Conservation (phyloP, 37 sponge, comb jelly and placozoan genomes). For the Geodia barretti region DNA sequence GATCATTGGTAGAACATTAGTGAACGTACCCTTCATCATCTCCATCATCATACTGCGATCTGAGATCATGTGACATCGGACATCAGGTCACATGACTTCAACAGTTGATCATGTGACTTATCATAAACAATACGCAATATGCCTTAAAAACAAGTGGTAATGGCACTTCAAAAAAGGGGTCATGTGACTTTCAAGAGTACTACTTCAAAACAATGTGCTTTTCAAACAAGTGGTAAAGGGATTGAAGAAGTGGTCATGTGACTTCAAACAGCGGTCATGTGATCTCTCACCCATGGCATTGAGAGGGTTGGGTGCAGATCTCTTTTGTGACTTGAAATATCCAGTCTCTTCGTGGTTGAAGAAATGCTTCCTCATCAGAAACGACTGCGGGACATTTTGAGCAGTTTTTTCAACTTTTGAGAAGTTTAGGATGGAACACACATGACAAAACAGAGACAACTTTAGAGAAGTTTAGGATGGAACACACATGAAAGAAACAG, state of each 20-base stretch:
- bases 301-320: slow-evolving; percentile 60
- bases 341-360: slow-evolving; percentile 86
- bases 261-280: slow-evolving; percentile 14
- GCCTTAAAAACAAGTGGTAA: too few species aligned
- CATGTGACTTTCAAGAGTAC: too few species aligned
- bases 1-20: slow-evolving; percentile 96
- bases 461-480: too few species aligned
- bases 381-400: slow-evolving; percentile 55
- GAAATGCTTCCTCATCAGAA: slow-evolving; percentile 89
- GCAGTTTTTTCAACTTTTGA: too few species aligned
- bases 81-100: too few species aligned
- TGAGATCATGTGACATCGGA: slow-evolving; percentile 1
- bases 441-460: neutral
- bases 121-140: too few species aligned
- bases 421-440: too few species aligned
- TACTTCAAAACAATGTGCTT: too few species aligned
- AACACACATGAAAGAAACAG: too few species aligned
- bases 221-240: too few species aligned
- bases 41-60: slow-evolving; percentile 94
- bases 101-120: too few species aligned
- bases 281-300: slow-evolving; percentile 73
- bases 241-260: neutral
- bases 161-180: too few species aligned
- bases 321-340: slow-evolving; percentile 77
- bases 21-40: slow-evolving; percentile 98